Evolutionary conservation across 2,113 vertebrate genomes (phyloP), one percentile per base, ranked within the genome.

Genomic region (Polypterus bichir): DNA sequence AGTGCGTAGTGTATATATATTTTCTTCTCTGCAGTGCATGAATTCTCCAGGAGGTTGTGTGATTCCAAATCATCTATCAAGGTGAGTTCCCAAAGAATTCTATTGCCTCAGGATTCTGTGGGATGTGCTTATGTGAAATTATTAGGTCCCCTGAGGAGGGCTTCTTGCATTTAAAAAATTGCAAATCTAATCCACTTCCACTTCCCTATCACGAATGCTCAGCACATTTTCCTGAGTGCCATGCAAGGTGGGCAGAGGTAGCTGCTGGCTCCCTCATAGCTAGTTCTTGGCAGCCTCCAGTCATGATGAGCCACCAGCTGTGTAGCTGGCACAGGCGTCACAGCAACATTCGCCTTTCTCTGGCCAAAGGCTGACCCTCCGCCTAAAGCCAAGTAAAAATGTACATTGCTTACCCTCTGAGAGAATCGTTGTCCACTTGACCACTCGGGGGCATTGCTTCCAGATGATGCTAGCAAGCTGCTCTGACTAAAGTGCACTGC

Each of bases 11-110:
- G 27, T 27, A 27, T 27, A 27, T 27, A 27, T 2, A 27, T 27
- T 27, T 66, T 27, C 60, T 57, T 52, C 44, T 44, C 59, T 57
- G 48, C 44, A 49, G 48, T 66, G 49, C 58, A 62, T 62, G 60
- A 62, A 66, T 54, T 66, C 57, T 10, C 11, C 61, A 52, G 51
- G 51, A 52, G 27, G 27, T 60, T 59, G 65, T 62, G 55, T 62
- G 58, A 58, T 57, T 62, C 65, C 65, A 66, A 66, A 66, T 59
- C 65, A 66, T 66, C 65, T 66, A 66, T 66, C 65, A 66, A 66
- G 65, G 65, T 66, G 60, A 66, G 65, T 58, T 66, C 60, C 65
- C 59, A 59, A 51, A 61, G 65, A 54, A 62, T 46, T 57, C n/a
- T 54, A 59, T 59, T 48, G 65, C 65, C 65, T 66, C 49, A 9